Percentiles rank a stretch among this genome's conserved stretches.
These are phyloP conservation scores for Poecilia gillii DNA, from an alignment of 2,797 vertebrate species.

Conservation along the genomic window DNA sequence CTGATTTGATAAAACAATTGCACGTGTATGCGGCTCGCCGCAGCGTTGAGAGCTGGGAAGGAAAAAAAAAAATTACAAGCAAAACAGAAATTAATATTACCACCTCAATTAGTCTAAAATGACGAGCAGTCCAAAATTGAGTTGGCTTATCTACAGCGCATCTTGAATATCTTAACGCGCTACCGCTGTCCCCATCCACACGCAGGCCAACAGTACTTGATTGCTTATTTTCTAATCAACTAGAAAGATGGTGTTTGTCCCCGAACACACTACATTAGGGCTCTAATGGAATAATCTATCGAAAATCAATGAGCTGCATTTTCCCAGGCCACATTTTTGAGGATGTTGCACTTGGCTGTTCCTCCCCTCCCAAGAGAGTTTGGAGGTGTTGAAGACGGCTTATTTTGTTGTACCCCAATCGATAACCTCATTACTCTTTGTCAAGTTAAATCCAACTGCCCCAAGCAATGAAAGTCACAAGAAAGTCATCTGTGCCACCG, in stretches of 20 bases:
- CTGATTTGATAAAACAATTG: constrained; percentile 50
- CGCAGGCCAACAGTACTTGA: constrained; percentile 62
- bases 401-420: constrained; percentile 82
- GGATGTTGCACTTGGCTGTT: constrained; percentile 83
- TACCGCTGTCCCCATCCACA: constrained; percentile 69
- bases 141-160: constrained; percentile 64
- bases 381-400: constrained; percentile 82
- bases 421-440: constrained; percentile 87
- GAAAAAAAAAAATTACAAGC: constrained; percentile 49
- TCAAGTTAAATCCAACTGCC: constrained; percentile 84
- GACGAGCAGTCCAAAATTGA: constrained; percentile 54
- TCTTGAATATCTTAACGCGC: constrained; percentile 71
- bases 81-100: constrained; percentile 62
- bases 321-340: constrained; percentile 81
- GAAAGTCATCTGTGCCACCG: constrained; percentile 79
- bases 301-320: constrained; percentile 83
- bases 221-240: constrained; percentile 84
- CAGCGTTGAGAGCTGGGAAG: constrained; percentile 24
- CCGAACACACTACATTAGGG: constrained; percentile 82
- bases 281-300: constrained; percentile 83
- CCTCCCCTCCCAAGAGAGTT: constrained; percentile 77
- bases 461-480: constrained; percentile 81
- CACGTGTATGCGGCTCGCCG: constrained; percentile 24
- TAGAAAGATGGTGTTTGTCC: constrained; percentile 81
- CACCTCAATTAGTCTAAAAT: constrained; percentile 68